These are phyloP conservation scores for Tringa solitaria DNA, from an alignment of 2,113 vertebrate genomes.

Conservation along the genomic window DNA sequence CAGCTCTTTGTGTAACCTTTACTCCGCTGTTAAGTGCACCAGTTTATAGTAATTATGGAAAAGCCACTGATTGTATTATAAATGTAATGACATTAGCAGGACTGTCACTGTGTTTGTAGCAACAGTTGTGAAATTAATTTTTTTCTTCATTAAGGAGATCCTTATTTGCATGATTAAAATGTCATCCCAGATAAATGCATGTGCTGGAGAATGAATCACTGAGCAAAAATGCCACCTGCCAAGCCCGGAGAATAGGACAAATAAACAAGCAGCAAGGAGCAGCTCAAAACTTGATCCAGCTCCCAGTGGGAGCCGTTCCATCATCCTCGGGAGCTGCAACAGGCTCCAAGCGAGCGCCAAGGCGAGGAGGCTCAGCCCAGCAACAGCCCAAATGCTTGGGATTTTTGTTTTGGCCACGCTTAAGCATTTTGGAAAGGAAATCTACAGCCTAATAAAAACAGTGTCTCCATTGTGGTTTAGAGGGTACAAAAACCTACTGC, in stretches of 20 bases:
- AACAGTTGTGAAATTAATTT: slow-evolving; percentile 54
- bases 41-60: slow-evolving; percentile 19
- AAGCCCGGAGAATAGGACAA: slow-evolving; percentile 54
- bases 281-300: slow-evolving; percentile 44
- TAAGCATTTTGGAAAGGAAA: neutral
- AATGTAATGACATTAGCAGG: slow-evolving; percentile 28
- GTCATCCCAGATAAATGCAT: slow-evolving; percentile 62
- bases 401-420: neutral
- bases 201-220: slow-evolving; percentile 17
- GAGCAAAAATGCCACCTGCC: slow-evolving; percentile 69
- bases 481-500: neutral
- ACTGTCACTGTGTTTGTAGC: slow-evolving; percentile 41
- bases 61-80: neutral
- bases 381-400: neutral
- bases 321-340: slow-evolving; percentile 22
- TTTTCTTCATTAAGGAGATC: slow-evolving; percentile 66
- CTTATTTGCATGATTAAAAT: slow-evolving; percentile 75
- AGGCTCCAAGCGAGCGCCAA: neutral
- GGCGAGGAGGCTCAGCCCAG: neutral
- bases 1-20: slow-evolving; percentile 47
- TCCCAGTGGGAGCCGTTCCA: slow-evolving; percentile 52
- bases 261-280: neutral
- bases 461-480: neutral
- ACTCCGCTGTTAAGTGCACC: neutral
- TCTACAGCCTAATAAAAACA: neutral